Evolutionary conservation across 37 sponge, comb jelly and placozoan genomes (phyloP).

Genomic region (Tethya wilhelma): DNA sequence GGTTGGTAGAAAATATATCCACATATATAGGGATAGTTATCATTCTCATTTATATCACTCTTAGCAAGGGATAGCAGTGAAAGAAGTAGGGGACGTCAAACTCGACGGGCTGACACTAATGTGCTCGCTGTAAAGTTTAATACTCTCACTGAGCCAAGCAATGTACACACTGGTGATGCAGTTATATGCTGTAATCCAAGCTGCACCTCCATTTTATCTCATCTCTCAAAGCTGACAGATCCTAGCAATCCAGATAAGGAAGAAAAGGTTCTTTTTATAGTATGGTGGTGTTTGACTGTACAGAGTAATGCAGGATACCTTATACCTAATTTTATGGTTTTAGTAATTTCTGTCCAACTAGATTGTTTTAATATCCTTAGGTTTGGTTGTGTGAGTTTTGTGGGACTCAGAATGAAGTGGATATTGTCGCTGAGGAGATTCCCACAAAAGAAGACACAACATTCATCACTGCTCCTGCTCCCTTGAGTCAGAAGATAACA

Average conservation of each 20-base stretch:
- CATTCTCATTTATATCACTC: too few relatives aligned
- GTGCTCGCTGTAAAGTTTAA: slow-evolving; percentile 83
- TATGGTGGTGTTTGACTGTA: neutral
- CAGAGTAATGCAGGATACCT: too few relatives aligned
- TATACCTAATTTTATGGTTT: too few relatives aligned
- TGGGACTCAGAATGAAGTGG: slow-evolving; percentile 70
- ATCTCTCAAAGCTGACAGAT: slow-evolving; percentile 48
- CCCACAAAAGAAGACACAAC: slow-evolving; percentile 80
- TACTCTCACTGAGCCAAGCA: slow-evolving; percentile 77
- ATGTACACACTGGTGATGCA: slow-evolving; percentile 86
- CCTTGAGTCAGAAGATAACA: slow-evolving; percentile 6
- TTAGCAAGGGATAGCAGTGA: neutral
- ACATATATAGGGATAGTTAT: too few relatives aligned
- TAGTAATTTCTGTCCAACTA: too few relatives aligned
- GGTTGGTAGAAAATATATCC: too few relatives aligned
- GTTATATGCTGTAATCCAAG: slow-evolving; percentile 56
- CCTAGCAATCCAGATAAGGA: slow-evolving; percentile 29
- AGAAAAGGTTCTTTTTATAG: slow-evolving; percentile 23
- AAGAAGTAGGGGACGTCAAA: neutral
- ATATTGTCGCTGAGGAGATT: slow-evolving; percentile 79
- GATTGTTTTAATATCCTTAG: too few relatives aligned
- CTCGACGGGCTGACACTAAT: slow-evolving; percentile 82
- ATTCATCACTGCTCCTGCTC: slow-evolving; percentile 67
- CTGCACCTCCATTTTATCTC: slow-evolving; percentile 78
- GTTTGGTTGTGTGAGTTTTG: slow-evolving; percentile 92